Conservation (phyloP, 2,797 vertebrate species). For the Cichlasoma orientale region DNA sequence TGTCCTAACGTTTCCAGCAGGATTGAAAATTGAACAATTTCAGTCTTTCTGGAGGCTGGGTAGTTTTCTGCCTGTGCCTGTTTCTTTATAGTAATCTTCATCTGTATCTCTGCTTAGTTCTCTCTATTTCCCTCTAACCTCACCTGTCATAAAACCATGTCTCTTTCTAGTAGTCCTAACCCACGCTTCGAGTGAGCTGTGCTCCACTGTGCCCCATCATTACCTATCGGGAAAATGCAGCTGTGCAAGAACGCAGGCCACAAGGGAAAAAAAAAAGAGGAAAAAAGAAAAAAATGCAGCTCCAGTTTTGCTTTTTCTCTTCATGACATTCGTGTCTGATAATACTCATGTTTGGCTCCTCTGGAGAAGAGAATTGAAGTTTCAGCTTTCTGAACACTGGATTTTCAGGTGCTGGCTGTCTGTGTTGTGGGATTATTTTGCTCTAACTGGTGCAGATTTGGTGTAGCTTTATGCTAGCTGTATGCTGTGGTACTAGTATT, state of each 20-base stretch:
- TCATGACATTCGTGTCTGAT: slow-evolving; percentile 39
- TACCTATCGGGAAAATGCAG: slow-evolving; percentile 55
- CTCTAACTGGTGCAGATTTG: neutral
- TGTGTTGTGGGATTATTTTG: neutral
- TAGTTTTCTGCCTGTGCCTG: slow-evolving; percentile 13
- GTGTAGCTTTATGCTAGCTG: neutral
- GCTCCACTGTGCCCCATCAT: slow-evolving; percentile 40
- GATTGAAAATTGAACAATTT: slow-evolving; percentile 36
- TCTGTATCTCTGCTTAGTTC: slow-evolving; percentile 29
- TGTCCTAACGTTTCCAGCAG: slow-evolving; percentile 8
- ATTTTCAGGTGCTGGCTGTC: slow-evolving; percentile 15
- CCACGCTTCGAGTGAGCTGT: slow-evolving; percentile 16
- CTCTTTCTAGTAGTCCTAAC: slow-evolving; percentile 43
- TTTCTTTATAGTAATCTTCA: slow-evolving; percentile 31
- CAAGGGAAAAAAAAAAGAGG: neutral
- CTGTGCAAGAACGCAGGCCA: slow-evolving; percentile 16
- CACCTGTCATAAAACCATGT: slow-evolving; percentile 43
- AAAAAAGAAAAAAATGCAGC: slow-evolving; percentile 3
- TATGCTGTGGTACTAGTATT: neutral
- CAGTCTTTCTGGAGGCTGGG: slow-evolving; percentile 26
- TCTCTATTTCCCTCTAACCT: slow-evolving; percentile 16
- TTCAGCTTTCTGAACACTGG: slow-evolving; percentile 17
- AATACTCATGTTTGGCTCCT: slow-evolving; percentile 31
- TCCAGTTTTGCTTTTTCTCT: slow-evolving; percentile 28
- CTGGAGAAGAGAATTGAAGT: slow-evolving; percentile 24